phyloP scores from a whole-genome alignment of 92 coral and sea anemone species.

The Hydrozoanthus gracilis region DNA sequence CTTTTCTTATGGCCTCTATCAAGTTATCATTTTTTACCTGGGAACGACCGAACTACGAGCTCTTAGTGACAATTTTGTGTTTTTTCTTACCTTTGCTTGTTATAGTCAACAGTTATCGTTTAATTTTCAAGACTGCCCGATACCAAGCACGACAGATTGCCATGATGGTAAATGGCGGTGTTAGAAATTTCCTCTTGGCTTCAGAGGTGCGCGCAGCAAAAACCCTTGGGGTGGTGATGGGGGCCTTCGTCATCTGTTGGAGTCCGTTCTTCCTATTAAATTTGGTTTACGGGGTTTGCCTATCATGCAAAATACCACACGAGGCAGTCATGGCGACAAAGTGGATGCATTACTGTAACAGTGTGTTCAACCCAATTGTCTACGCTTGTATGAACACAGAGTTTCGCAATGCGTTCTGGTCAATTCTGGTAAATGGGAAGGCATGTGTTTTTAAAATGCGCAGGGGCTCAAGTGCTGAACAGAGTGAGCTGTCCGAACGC shows the following conservation, averaged over 20 bases:
- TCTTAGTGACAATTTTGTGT: slow-evolving; percentile 78
- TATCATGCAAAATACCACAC: slow-evolving; percentile 46
- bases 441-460: slow-evolving; percentile 38
- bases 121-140: slow-evolving; percentile 92
- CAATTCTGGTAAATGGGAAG: slow-evolving; percentile 69
- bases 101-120: slow-evolving; percentile 78
- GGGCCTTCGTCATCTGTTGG: slow-evolving; percentile 94
- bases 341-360: slow-evolving; percentile 94
- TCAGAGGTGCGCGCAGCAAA: slow-evolving; percentile 95
- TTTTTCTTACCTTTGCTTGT: slow-evolving; percentile 82
- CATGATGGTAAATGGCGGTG: slow-evolving; percentile 88
- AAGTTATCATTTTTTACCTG: slow-evolving; percentile 67
- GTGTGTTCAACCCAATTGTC: slow-evolving; percentile 87
- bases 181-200: slow-evolving; percentile 85
- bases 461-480: slow-evolving; percentile 27
- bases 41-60: slow-evolving; percentile 82
- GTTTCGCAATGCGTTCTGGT: slow-evolving; percentile 80
- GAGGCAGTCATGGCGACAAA: slow-evolving; percentile 86
- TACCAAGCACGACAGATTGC: slow-evolving; percentile 94
- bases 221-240: slow-evolving; percentile 92
- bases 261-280: slow-evolving; percentile 85
- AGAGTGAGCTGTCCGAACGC: slow-evolving; percentile 38
- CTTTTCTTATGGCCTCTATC: slow-evolving; percentile 74
- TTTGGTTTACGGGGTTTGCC: slow-evolving; percentile 79
- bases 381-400: slow-evolving; percentile 96